phyloP scores from a whole-genome alignment of 2,888 invertebrate species.

The Metallyticus violacea region DNA sequence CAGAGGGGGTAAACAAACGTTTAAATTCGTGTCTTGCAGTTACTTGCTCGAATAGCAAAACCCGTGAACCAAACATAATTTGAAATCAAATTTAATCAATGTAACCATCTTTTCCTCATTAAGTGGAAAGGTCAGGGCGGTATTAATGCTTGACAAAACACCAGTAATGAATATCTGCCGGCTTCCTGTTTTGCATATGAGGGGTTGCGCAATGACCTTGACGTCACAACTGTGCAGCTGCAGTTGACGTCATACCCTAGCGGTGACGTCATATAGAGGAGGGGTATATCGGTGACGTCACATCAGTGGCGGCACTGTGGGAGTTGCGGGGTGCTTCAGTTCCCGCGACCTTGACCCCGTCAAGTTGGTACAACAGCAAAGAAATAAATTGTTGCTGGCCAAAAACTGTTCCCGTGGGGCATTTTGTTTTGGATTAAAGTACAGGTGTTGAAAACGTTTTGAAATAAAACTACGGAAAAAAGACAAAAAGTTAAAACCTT shows the following conservation, averaged over 20 bases:
- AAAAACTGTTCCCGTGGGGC: too few species aligned
- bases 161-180: background rate
- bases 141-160: background rate
- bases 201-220: background rate
- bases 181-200: background rate
- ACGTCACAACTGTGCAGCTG: background rate
- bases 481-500: too few species aligned
- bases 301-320: background rate
- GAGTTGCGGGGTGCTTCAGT: too few species aligned
- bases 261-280: background rate
- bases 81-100: background rate
- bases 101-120: background rate
- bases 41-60: too few species aligned
- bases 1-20: too few species aligned
- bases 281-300: background rate
- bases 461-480: too few species aligned
- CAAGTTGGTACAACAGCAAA: background rate
- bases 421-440: too few species aligned
- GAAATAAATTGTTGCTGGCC: too few species aligned
- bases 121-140: background rate
- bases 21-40: too few species aligned
- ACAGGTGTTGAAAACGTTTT: too few species aligned
- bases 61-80: background rate
- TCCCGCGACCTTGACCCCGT: background rate
- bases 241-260: background rate